Conservation (phyloP, 53 echinoderm and acorn worm genomes). For the Paracentrotus lividus region DNA sequence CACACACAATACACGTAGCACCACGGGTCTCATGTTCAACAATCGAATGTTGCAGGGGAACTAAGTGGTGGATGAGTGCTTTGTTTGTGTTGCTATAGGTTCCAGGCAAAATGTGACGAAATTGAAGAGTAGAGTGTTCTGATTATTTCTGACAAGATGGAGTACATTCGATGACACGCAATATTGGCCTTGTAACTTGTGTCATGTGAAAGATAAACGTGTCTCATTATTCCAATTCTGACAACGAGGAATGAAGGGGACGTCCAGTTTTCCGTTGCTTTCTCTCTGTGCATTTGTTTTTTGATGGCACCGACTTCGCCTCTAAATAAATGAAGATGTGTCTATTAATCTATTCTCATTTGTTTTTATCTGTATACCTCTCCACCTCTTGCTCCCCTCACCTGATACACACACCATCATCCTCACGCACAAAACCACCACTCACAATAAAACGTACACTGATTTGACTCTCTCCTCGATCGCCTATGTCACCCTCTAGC, state of each 20-base stretch:
- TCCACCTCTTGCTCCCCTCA: too few relatives aligned
- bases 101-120: background rate
- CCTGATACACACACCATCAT: too few relatives aligned
- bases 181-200: background rate
- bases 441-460: too few relatives aligned
- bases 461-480: too few relatives aligned
- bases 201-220: background rate
- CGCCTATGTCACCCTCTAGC: too few relatives aligned
- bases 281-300: too few relatives aligned
- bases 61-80: background rate
- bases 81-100: constrained; percentile 38
- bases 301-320: background rate
- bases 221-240: too few relatives aligned
- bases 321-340: background rate
- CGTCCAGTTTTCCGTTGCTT: too few relatives aligned
- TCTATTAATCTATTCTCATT: background rate
- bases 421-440: too few relatives aligned
- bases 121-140: background rate
- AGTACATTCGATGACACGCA: background rate
- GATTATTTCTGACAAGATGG: background rate
- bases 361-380: background rate
- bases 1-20: background rate
- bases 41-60: constrained; percentile 5
- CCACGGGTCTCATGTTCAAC: background rate
- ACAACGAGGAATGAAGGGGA: too few relatives aligned